Base-by-base conservation (phyloP, 2,888 invertebrate genomes). In the Phaonia tiefii region DNA sequence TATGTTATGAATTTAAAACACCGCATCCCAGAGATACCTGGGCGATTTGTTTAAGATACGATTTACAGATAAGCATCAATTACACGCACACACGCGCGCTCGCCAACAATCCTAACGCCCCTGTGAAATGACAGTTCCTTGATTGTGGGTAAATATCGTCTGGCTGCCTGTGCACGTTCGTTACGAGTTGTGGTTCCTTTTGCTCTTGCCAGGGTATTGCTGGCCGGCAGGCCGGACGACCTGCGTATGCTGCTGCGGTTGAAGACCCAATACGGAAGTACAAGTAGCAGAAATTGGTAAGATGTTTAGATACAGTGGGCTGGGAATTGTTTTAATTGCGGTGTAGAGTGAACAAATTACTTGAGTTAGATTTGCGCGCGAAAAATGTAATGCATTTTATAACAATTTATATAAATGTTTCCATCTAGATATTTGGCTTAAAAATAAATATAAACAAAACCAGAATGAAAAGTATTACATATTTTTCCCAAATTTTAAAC, bases 51-150 rank as follows among this genome's bases (percentile, higher is more conserved):
- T 31, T 3, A 42, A 69, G 69, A 69, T 69, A 15, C 7, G 13
- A 20, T 67, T 54, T 22, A 56, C 54, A 69, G 81, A 81, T 81
- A 81, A 72, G 63, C 75, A 81, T 81, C 81, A 63, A 72, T 77
- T 67, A 81, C 77, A 74, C 60, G 17, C 63, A 39, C 20, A 60
- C 37, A 3, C 17, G 17, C 60, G 1, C 17, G 8, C 17, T 17
- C 17, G 5, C 37, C 2, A 20, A 51, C 20, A 22, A 3, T 37
- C 17, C 1, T 60, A 39, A 17, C 60, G 31, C 60, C 60, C 31
- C 10, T 60, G 37, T 15, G 31, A 31, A n/a, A 58, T 1, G 58
- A n/a, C 26, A 25, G 31, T 58, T 31, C 58, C n/a, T 31, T 58
- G 31, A 15, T 15, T 49, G n/a, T n/a, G 26, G 17, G 37, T 39